Conservation (phyloP, 2,113 vertebrate genomes). For the Gallinago media region DNA sequence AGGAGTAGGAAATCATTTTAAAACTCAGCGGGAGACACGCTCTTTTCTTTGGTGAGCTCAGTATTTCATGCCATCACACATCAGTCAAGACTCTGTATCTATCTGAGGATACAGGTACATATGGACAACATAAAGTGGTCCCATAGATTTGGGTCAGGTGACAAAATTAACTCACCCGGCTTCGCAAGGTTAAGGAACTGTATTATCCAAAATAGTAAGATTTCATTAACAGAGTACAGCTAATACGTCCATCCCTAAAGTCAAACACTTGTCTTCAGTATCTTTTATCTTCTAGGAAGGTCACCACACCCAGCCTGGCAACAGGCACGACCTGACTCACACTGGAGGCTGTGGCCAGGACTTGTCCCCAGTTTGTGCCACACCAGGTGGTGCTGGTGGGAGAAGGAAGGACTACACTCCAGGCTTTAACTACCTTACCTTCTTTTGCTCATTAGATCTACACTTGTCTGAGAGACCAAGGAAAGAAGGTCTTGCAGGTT, state of each 20-base stretch:
- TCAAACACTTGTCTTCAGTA: not conserved
- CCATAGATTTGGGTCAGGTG: not conserved
- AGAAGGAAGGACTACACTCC: not conserved
- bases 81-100: not conserved
- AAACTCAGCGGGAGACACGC: not conserved
- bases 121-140: not conserved
- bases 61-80: not conserved
- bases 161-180: not conserved
- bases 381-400: too few relatives aligned
- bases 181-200: not conserved
- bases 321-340: not conserved
- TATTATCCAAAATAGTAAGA: not conserved
- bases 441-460: not conserved
- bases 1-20: not conserved
- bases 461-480: not conserved
- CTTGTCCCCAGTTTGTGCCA: accelerated
- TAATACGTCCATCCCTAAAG: not conserved
- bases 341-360: not conserved
- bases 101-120: not conserved
- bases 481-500: not conserved
- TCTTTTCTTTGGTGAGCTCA: not conserved
- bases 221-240: not conserved
- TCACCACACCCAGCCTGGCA: not conserved
- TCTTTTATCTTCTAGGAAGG: not conserved
- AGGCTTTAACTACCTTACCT: not conserved